A percentile compares a stretch with the other conserved stretches of the same genome.
Evolutionary conservation across 2,113 vertebrate genomes (phyloP).

Genomic region (Danio rerio): GRCz12tu NC_133200.1:20808501-20809000

Average conservation of each 20-base stretch:
- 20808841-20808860: conserved; percentile 66
- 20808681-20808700: neutral
- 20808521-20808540: too few species aligned
- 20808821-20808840: conserved; percentile 58
- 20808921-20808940: conserved; percentile 54
- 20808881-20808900: conserved; percentile 23
- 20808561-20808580: neutral
- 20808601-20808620: conserved; percentile 41
- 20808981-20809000: neutral
- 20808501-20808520: too few species aligned
- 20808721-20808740: neutral
- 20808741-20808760: conserved; percentile 59
- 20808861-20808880: conserved; percentile 62
- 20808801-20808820: conserved; percentile 43
- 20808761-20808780: conserved; percentile 75
- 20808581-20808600: neutral
- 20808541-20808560: neutral
- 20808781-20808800: conserved; percentile 15
- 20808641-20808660: conserved; percentile 45
- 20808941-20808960: neutral
- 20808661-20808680: neutral
- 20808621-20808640: conserved; percentile 11
- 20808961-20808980: neutral
- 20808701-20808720: neutral
- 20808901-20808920: conserved; percentile 25